A percentile compares a stretch with the other conserved stretches of the same genome.
Evolutionary conservation across 2,113 vertebrate species (phyloP).

Genomic region (Vireo altiloquus): DNA sequence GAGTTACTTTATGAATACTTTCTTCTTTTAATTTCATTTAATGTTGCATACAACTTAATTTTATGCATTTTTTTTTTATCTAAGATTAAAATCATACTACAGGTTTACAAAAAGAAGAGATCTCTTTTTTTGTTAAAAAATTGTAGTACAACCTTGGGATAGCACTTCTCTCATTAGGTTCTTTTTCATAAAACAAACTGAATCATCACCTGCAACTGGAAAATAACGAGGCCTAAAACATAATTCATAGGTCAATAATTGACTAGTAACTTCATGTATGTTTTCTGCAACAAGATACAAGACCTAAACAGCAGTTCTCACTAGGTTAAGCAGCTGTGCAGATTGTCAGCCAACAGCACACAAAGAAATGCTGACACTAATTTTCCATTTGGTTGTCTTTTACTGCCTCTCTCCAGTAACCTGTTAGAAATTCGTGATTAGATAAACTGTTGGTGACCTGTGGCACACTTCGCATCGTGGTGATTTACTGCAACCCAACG

Average conservation of each 20-base stretch:
- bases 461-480: background rate
- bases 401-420: background rate
- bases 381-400: background rate
- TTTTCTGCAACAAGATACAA: background rate
- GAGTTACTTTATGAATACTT: background rate
- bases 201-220: background rate
- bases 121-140: background rate
- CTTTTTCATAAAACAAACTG: background rate
- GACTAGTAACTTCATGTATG: background rate
- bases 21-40: constrained; percentile 12
- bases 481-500: accelerated
- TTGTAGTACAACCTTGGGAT: background rate
- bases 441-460: background rate
- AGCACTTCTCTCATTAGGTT: background rate
- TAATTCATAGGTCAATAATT: background rate
- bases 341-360: background rate
- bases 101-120: background rate
- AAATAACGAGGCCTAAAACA: background rate
- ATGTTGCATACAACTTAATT: background rate
- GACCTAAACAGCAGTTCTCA: background rate
- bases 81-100: background rate
- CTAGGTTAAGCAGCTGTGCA: background rate
- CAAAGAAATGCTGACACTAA: background rate
- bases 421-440: background rate
- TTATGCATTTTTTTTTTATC: background rate